Conservation (phyloP, 1,140 invertebrate species). For the Meloidogyne hapla region DNA sequence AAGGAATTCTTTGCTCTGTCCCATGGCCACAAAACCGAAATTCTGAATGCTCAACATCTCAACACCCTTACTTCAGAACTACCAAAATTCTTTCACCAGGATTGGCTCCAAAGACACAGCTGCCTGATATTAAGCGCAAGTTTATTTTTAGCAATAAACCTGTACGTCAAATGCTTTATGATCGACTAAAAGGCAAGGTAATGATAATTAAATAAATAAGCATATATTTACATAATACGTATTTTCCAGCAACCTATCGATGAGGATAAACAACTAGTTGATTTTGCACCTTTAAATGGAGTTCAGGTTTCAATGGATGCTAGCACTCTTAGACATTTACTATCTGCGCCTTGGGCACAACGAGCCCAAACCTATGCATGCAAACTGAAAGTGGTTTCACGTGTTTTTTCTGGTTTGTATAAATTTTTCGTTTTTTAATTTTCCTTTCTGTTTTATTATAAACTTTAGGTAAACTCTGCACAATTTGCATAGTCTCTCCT, state of each 20-base stretch:
- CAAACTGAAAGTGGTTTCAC: background rate
- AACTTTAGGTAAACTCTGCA: constrained; percentile 13
- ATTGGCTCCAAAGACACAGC: background rate
- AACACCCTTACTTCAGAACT: background rate
- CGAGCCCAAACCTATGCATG: constrained; percentile 8
- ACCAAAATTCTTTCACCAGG: constrained; percentile 5
- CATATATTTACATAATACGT: too few relatives aligned
- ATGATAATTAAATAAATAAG: background rate
- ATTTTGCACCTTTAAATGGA: constrained; percentile 3
- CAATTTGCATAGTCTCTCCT: constrained; percentile 6
- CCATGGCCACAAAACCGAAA: background rate
- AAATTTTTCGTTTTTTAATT: too few relatives aligned
- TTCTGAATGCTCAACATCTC: background rate
- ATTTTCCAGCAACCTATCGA: background rate
- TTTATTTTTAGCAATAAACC: background rate
- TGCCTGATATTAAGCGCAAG: constrained; percentile 12
- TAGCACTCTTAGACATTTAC: constrained; percentile 16
- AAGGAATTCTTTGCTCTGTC: constrained; percentile 4
- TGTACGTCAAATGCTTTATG: background rate
- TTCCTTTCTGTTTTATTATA: background rate
- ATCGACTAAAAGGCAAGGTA: background rate
- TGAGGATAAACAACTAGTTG: background rate
- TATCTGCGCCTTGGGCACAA: constrained; percentile 15
- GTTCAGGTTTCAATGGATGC: constrained; percentile 20
- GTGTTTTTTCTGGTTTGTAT: background rate